phyloP scores from a whole-genome alignment of 2,113 vertebrate genomes.

The Scatophagus argus region DNA sequence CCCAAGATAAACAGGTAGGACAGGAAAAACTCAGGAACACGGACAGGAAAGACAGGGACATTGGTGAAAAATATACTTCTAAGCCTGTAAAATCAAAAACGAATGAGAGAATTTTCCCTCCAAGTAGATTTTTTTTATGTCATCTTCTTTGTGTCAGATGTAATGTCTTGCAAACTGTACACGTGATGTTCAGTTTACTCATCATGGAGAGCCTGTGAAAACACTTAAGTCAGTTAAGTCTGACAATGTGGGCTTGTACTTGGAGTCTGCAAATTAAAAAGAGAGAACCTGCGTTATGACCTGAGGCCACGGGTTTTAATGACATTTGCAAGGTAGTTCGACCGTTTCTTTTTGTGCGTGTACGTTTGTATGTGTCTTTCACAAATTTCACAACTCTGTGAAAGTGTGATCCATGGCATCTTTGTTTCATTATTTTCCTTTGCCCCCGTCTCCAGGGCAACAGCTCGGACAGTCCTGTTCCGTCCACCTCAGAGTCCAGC shows the following conservation, averaged over 20 bases:
- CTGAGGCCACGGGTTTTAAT: neutral
- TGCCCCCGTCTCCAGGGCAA: slow-evolving; percentile 85
- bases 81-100: neutral
- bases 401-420: neutral
- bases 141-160: too few relatives aligned
- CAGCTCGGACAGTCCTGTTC: slow-evolving; percentile 96
- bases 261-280: too few relatives aligned
- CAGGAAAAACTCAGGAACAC: slow-evolving; percentile 6
- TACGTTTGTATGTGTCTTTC: neutral
- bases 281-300: neutral
- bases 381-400: neutral
- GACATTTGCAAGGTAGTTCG: neutral
- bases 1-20: slow-evolving; percentile 87
- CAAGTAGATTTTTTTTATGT: too few relatives aligned
- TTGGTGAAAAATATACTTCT: neutral
- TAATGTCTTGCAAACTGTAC: too few relatives aligned
- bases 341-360: neutral
- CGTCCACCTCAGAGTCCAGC: slow-evolving; percentile 97
- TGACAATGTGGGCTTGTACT: neutral
- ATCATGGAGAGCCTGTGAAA: too few relatives aligned
- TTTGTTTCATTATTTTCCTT: neutral
- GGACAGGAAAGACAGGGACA: neutral
- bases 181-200: too few relatives aligned
- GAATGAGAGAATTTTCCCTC: neutral
- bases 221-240: too few relatives aligned